Evolutionary conservation across 2,113 vertebrate genomes (phyloP).

Genomic region (Sylvilagus bachmani): DNA sequence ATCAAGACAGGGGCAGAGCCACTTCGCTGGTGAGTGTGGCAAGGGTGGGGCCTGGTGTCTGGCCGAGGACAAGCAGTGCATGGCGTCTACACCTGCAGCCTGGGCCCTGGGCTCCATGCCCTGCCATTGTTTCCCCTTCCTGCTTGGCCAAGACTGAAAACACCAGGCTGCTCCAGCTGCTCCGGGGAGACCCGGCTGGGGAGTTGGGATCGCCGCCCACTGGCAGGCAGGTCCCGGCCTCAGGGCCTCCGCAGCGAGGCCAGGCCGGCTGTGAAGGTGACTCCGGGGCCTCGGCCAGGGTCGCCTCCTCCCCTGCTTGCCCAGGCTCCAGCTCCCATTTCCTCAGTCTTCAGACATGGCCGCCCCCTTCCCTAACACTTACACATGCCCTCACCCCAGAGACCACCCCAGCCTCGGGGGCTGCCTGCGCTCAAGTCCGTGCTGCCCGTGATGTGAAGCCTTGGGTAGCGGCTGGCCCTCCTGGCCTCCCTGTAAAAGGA

Average conservation of each 20-base stretch:
- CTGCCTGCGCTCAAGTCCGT: not conserved
- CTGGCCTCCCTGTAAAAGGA: not conserved
- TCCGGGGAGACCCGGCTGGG: not conserved
- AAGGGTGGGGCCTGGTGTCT: not conserved
- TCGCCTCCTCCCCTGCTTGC: rapidly evolving
- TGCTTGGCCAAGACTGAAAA: not conserved
- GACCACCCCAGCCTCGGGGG: not conserved
- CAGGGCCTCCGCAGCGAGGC: not conserved
- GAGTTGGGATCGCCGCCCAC: not conserved
- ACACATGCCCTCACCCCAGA: not conserved
- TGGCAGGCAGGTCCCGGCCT: rapidly evolving
- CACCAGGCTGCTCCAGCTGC: not conserved
- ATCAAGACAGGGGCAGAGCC: not conserved
- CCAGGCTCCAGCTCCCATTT: not conserved
- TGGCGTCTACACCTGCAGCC: not conserved
- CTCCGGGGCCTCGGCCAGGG: rapidly evolving
- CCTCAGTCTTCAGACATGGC: not conserved
- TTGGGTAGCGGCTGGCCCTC: not conserved
- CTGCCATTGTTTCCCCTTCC: not conserved
- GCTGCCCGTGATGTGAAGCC: not conserved
- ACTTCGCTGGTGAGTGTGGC: not conserved
- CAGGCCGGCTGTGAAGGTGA: not conserved
- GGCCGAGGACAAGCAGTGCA: not conserved
- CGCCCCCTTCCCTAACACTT: not conserved
- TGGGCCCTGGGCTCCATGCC: not conserved